Conservation (phyloP, 2,797 vertebrate species). For the Streptopelia turtur region DNA sequence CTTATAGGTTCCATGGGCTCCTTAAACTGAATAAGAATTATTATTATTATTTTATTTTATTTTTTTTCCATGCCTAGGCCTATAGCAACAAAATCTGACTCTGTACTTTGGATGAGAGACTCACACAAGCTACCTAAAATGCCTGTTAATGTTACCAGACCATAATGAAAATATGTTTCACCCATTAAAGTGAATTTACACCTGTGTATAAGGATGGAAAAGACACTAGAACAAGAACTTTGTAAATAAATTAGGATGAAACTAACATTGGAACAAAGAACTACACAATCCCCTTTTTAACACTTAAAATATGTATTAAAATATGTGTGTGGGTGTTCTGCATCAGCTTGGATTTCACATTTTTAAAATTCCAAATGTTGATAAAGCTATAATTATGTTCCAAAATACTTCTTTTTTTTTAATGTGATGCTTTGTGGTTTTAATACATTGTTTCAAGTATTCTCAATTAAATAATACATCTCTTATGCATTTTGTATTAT, state of each 20-base stretch:
- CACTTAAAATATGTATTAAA: neutral
- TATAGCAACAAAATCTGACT: neutral
- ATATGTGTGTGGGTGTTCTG: neutral
- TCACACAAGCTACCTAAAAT: neutral
- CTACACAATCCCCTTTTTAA: neutral
- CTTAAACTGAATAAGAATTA: neutral
- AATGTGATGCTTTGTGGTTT: neutral
- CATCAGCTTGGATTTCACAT: neutral
- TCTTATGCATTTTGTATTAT: neutral
- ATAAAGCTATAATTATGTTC: constrained; percentile 34
- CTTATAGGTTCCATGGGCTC: neutral
- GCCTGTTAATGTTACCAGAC: neutral
- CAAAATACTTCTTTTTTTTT: neutral
- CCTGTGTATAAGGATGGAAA: neutral
- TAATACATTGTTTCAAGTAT: neutral
- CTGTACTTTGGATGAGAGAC: neutral
- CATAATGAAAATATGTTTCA: neutral
- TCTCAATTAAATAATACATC: constrained; percentile 18
- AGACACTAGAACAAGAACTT: neutral
- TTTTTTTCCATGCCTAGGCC: too few relatives aligned
- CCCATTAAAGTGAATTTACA: neutral
- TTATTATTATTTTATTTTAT: too few relatives aligned
- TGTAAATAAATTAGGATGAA: neutral
- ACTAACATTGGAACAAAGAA: neutral
- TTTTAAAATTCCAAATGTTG: neutral